Percentiles rank a stretch among this genome's conserved stretches.
These are phyloP conservation scores for Melanotaenia maccullochi DNA, from an alignment of 2,797 vertebrate species.

Conservation along the genomic window DNA sequence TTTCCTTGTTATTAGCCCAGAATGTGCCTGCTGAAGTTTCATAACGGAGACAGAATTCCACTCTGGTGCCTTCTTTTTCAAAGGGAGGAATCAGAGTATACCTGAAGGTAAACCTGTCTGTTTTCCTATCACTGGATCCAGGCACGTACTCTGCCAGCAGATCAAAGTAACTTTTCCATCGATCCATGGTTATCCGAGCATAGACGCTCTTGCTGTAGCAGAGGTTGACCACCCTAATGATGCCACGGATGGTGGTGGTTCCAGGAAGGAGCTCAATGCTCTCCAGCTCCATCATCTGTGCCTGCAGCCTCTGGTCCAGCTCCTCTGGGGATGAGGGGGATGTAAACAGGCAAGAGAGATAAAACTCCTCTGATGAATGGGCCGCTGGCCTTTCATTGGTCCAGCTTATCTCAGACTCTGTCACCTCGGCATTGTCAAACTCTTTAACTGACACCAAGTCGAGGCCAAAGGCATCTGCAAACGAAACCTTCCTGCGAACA, in stretches of 20 bases:
- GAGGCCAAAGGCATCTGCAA: constrained; percentile 95
- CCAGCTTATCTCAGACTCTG: constrained; percentile 60
- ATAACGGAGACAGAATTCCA: constrained; percentile 96
- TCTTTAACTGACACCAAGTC: constrained; percentile 96
- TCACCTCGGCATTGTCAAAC: constrained; percentile 83
- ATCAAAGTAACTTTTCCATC: constrained; percentile 91
- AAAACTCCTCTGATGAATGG: constrained; percentile 81
- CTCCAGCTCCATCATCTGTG: constrained; percentile 90
- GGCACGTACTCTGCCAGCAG: constrained; percentile 91
- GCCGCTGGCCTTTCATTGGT: constrained; percentile 64
- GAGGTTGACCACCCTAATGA: constrained; percentile 91
- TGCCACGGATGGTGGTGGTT: constrained; percentile 87
- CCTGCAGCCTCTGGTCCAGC: constrained; percentile 83
- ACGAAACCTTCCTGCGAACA: constrained; percentile 91
- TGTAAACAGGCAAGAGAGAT: constrained; percentile 87
- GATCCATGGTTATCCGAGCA: constrained; percentile 87
- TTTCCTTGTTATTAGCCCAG: constrained; percentile 92
- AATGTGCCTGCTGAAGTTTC: constrained; percentile 89
- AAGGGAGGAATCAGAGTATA: constrained; percentile 89
- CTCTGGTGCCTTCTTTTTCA: constrained; percentile 82
- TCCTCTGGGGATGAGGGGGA: constrained; percentile 85
- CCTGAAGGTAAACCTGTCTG: constrained; percentile 91
- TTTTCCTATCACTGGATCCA: constrained; percentile 90
- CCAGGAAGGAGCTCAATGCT: constrained; percentile 86
- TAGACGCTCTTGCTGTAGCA: constrained; percentile 91